Evolutionary conservation across 2,888 invertebrate genomes (phyloP).

Genomic region (Parasteatoda lunata): DNA sequence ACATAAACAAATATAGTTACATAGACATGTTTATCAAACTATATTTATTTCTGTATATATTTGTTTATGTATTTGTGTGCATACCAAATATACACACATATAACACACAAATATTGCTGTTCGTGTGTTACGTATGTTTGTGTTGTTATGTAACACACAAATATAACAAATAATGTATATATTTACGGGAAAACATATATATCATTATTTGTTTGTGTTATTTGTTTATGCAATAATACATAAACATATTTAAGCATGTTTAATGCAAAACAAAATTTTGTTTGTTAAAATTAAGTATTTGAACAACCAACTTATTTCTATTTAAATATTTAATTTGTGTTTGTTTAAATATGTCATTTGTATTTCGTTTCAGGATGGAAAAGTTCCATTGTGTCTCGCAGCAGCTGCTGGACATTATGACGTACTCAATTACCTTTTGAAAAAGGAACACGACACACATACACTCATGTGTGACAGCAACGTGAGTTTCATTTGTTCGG

Average conservation of each 20-base stretch:
- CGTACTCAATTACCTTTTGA: conserved; percentile 94
- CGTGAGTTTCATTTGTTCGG: conserved; percentile 74
- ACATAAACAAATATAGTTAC: too few relatives aligned
- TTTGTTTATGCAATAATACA: too few relatives aligned
- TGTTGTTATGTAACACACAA: too few relatives aligned
- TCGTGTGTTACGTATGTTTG: too few relatives aligned
- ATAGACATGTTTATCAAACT: too few relatives aligned
- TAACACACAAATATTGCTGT: too few relatives aligned
- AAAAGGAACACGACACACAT: conserved; percentile 98
- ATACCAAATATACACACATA: too few relatives aligned
- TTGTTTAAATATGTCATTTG: not conserved
- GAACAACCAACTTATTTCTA: not conserved
- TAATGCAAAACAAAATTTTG: not conserved
- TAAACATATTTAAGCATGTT: not conserved
- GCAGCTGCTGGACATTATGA: conserved; percentile 98
- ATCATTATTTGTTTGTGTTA: too few relatives aligned
- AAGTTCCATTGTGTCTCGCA: conserved; percentile 98
- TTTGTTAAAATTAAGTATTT: not conserved
- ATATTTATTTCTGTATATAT: too few relatives aligned
- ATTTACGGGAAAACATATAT: too few relatives aligned
- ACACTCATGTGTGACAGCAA: conserved; percentile 98
- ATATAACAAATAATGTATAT: too few relatives aligned
- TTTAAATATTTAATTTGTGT: not conserved
- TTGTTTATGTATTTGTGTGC: too few relatives aligned
- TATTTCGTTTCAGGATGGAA: conserved; percentile 79